A percentile compares a stretch with the other conserved stretches of the same genome.
These are phyloP conservation scores for Odontomachus brunneus DNA, from an alignment of 1,140 invertebrate species.

Conservation along the genomic window DNA sequence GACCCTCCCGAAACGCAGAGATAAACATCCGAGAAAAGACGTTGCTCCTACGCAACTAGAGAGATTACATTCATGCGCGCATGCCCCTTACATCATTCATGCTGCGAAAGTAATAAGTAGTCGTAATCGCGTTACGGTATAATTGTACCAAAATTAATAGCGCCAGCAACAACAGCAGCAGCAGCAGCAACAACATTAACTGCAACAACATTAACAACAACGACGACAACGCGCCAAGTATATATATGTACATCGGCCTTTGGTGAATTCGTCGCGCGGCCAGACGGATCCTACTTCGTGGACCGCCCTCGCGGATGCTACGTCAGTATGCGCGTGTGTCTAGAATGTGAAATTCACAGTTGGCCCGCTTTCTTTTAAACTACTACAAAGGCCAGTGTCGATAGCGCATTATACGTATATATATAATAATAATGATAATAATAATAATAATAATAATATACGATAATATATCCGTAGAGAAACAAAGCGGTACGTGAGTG, in stretches of 20 bases:
- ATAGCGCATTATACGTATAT: conserved; percentile 62
- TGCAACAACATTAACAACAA: no score
- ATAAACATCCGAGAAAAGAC: conserved; percentile 35
- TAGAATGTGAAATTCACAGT: conserved; percentile 37
- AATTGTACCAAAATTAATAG: conserved; percentile 68
- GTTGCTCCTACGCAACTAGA: conserved; percentile 41
- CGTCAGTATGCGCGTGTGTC: conserved; percentile 36
- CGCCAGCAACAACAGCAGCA: background rate
- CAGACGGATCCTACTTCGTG: conserved; percentile 42
- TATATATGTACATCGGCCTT: conserved; percentile 51
- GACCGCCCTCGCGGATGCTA: conserved; percentile 40
- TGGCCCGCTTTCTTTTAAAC: conserved; percentile 68
- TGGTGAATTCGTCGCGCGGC: conserved; percentile 32
- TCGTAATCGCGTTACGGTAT: conserved; percentile 32
- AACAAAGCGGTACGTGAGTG: conserved; percentile 36
- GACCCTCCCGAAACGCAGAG: background rate
- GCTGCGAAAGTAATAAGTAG: conserved; percentile 65
- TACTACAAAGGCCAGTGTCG: conserved; percentile 81
- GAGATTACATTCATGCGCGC: conserved; percentile 69
- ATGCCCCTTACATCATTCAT: conserved; percentile 70
- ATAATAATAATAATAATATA: conserved; percentile 36
- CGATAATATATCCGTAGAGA: conserved; percentile 50
- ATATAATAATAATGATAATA: conserved; percentile 53
- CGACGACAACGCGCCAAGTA: conserved; percentile 40
- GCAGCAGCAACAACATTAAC: no score